Percentiles rank a stretch among this genome's conserved stretches.
Evolutionary conservation across 2,888 invertebrate species (phyloP).

Genomic region (Drosophila prolongata): DNA sequence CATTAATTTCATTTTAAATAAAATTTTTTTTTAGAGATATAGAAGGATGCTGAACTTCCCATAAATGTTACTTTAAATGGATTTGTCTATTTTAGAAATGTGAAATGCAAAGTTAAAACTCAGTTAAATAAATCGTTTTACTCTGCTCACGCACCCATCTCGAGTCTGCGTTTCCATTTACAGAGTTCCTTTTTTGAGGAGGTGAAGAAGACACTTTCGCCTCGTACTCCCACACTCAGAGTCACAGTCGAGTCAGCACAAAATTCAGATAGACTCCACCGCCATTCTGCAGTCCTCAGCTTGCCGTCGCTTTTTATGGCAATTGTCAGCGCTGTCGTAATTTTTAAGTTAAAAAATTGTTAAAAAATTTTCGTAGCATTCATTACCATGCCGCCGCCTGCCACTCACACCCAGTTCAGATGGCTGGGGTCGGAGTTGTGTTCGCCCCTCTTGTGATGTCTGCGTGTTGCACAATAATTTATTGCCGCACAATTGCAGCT

Average conservation of each 20-base stretch:
- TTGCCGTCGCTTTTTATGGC: constrained; percentile 58
- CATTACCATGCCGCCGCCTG: constrained; percentile 64
- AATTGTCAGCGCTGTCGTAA: constrained; percentile 79
- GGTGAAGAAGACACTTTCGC: constrained; percentile 1
- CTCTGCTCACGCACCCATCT: constrained; percentile 19
- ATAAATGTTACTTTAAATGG: no score
- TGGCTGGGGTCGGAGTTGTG: constrained; percentile 10
- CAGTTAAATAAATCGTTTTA: background rate
- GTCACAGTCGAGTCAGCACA: constrained; percentile 43
- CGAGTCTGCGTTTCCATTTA: constrained; percentile 1
- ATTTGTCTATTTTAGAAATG: no score
- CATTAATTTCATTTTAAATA: no score
- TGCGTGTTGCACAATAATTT: constrained; percentile 82
- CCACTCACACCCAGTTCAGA: constrained; percentile 40
- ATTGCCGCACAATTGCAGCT: constrained; percentile 79
- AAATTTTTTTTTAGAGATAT: no score
- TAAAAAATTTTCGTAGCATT: constrained; percentile 75
- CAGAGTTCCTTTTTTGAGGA: constrained; percentile 6
- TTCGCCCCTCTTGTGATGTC: constrained; percentile 47
- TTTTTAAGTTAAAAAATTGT: constrained; percentile 80
- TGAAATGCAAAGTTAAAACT: no score
- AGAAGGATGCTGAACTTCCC: no score
- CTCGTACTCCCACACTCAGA: background rate
- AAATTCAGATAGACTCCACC: constrained; percentile 44
- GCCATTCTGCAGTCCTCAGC: constrained; percentile 18